Conservation (phyloP, 2,113 vertebrate species). For the Catharus fuscescens region DNA sequence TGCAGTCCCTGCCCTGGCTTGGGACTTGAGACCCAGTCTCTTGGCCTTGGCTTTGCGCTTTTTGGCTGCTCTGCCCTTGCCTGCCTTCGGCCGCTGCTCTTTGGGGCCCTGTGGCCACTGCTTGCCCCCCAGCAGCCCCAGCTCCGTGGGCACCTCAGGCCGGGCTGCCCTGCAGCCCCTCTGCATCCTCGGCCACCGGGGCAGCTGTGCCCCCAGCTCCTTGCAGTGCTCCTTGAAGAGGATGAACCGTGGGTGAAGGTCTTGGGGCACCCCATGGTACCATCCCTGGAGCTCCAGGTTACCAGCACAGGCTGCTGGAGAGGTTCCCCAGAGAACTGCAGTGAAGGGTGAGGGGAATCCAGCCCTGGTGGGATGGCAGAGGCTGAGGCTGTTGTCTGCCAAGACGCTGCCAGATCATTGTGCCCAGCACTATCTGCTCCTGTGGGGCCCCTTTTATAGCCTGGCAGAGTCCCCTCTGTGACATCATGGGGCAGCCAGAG, state of each 20-base stretch:
- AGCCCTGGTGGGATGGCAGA: not conserved
- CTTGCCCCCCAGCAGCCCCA: not conserved
- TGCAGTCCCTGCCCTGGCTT: no score
- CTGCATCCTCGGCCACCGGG: not conserved
- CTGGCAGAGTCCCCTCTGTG: not conserved
- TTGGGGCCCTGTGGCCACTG: rapidly evolving
- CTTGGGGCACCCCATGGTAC: not conserved
- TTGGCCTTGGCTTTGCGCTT: not conserved
- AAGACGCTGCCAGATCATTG: not conserved
- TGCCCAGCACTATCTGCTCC: not conserved
- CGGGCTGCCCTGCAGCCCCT: not conserved
- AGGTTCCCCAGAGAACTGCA: not conserved
- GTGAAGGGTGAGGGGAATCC: not conserved
- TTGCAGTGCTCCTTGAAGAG: rapidly evolving
- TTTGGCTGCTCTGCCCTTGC: rapidly evolving
- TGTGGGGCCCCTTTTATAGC: not conserved
- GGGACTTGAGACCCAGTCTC: no score
- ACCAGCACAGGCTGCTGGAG: not conserved
- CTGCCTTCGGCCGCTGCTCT: rapidly evolving
- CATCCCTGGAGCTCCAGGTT: not conserved
- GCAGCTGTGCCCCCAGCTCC: not conserved
- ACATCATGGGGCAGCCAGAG: not conserved
- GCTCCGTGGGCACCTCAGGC: not conserved
- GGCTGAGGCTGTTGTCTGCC: not conserved
- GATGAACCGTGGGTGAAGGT: not conserved